phyloP scores from a whole-genome alignment of 2,888 invertebrate genomes.

The Elegia similella region DNA sequence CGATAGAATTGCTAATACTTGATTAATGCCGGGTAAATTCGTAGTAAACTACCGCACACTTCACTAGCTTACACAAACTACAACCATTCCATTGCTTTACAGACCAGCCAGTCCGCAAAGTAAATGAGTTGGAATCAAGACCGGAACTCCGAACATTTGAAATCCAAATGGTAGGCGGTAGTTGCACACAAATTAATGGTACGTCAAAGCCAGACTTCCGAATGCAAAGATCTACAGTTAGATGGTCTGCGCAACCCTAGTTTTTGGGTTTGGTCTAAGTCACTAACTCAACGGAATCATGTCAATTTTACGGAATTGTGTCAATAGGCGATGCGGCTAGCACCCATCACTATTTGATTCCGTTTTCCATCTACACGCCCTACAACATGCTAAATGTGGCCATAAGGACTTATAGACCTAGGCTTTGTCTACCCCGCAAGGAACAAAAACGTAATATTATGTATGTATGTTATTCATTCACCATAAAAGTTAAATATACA shows the following conservation, averaged over 20 bases:
- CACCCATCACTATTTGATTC: too few relatives aligned
- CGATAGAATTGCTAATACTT: too few relatives aligned
- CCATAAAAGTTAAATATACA: too few relatives aligned
- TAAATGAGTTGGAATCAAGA: conserved; percentile 15
- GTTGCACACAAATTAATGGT: conserved; percentile 63
- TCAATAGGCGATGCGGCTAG: too few relatives aligned
- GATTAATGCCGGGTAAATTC: background rate
- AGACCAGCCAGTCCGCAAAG: background rate
- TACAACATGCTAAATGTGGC: too few relatives aligned
- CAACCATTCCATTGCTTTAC: too few relatives aligned
- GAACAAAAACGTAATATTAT: too few relatives aligned
- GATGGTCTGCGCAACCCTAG: conserved; percentile 30
- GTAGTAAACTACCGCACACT: background rate
- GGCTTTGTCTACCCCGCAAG: too few relatives aligned
- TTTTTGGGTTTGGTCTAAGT: conserved; percentile 20
- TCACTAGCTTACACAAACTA: background rate
- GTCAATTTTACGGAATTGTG: too few relatives aligned
- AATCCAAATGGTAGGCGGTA: conserved; percentile 36
- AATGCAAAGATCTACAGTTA: conserved; percentile 47
- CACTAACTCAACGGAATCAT: conserved; percentile 15
- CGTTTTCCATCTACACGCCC: too few relatives aligned
- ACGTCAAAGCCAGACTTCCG: conserved; percentile 57
- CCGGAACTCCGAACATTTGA: conserved; percentile 13
- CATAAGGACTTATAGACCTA: too few relatives aligned
- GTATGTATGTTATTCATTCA: too few relatives aligned